Evolutionary conservation across 2,113 vertebrate genomes (phyloP).

Genomic region (Spheniscus mendiculus): DNA sequence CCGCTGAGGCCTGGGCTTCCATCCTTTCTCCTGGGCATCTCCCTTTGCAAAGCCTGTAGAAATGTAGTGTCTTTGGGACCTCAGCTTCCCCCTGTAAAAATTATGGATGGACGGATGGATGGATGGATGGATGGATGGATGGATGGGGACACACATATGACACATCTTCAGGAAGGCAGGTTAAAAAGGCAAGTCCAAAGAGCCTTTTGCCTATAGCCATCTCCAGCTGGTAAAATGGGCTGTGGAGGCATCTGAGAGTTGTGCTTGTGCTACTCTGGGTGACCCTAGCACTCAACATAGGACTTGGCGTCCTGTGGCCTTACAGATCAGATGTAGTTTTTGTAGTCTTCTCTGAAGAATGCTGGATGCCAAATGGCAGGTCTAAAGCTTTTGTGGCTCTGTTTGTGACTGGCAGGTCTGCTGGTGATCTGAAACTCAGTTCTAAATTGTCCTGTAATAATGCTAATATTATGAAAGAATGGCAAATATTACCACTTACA

Average conservation of each 20-base stretch:
- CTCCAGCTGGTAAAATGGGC: neutral
- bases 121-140: neutral
- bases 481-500: neutral
- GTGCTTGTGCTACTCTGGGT: neutral
- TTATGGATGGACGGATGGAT: neutral
- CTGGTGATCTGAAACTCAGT: neutral
- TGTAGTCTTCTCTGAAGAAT: neutral
- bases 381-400: neutral
- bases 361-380: neutral
- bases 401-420: neutral
- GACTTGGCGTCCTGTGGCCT: neutral
- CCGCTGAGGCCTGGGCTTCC: neutral
- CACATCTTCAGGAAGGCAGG: neutral
- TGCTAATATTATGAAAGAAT: neutral
- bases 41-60: neutral
- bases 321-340: neutral
- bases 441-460: neutral
- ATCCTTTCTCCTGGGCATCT: neutral
- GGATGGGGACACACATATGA: neutral
- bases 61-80: neutral
- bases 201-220: neutral
- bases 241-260: neutral
- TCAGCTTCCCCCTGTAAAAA: neutral
- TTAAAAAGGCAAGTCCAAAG: neutral
- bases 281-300: neutral